A percentile compares a stretch with the other conserved stretches of the same genome.
Conservation (phyloP, 2,888 invertebrate species). For the Galeruca laticollis region DNA sequence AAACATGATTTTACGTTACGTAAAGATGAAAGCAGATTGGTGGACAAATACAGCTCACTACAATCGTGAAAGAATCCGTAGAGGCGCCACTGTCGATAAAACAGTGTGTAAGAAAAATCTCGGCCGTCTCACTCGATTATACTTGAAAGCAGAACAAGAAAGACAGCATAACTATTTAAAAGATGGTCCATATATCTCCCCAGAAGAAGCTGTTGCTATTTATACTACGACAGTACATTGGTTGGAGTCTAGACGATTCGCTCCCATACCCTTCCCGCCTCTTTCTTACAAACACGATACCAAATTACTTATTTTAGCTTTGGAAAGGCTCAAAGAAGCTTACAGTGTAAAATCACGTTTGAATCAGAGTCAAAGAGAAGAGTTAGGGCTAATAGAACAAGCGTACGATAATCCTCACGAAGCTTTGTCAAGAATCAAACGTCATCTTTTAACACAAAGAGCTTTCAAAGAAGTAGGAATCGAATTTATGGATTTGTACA, state of each 20-base stretch:
- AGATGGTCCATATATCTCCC: conserved; percentile 99
- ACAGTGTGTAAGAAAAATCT: conserved; percentile 99
- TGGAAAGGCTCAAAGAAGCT: conserved; percentile 97
- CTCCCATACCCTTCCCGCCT: conserved; percentile 99
- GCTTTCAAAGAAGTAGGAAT: conserved; percentile 99
- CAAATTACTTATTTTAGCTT: conserved; percentile 94
- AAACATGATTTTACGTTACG: conserved; percentile 99
- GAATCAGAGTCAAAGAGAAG: conserved; percentile 99
- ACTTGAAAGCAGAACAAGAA: conserved; percentile 98
- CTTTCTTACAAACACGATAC: conserved; percentile 99
- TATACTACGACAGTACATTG: conserved; percentile 99
- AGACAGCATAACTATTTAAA: conserved; percentile 99
- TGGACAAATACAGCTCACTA: conserved; percentile 99
- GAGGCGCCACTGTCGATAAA: conserved; percentile 99
- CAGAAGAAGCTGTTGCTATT: conserved; percentile 99
- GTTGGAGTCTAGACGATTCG: conserved; percentile 98
- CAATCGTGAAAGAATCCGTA: conserved; percentile 96
- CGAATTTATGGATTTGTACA: conserved; percentile 99
- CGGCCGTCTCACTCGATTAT: conserved; percentile 95
- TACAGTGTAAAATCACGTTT: conserved; percentile 97
- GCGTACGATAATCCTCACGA: conserved; percentile 99
- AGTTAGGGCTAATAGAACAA: conserved; percentile 98
- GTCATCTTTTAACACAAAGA: conserved; percentile 97
- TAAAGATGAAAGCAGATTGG: conserved; percentile 99
- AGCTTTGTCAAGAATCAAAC: conserved; percentile 97